Conservation (phyloP, 2,113 vertebrate genomes). For the Axis porcinus region DNA sequence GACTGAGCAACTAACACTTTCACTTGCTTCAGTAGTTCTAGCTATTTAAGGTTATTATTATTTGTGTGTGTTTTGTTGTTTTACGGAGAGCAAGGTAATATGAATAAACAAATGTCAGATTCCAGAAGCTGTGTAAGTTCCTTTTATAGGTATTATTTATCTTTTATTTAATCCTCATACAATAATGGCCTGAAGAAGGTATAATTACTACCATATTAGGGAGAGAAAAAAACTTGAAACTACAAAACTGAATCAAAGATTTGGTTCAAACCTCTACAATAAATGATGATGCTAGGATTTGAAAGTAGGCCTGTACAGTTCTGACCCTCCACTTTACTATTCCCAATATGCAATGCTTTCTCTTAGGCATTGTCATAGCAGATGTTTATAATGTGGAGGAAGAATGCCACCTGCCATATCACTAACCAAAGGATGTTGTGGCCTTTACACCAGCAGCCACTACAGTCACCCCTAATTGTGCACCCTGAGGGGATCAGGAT, state of each 20-base stretch:
- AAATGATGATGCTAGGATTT: not conserved
- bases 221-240: not conserved
- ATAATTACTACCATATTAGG: not conserved
- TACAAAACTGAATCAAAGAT: not conserved
- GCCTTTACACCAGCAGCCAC: not conserved
- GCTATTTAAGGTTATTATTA: not conserved
- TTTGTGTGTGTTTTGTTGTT: not conserved
- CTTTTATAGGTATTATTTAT: conserved; percentile 6
- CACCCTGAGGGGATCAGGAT: not conserved
- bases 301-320: not conserved
- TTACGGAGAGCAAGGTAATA: not conserved
- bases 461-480: not conserved
- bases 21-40: not conserved
- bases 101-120: not conserved
- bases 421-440: not conserved
- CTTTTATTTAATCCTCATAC: conserved; percentile 14
- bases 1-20: not conserved
- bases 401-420: not conserved
- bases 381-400: not conserved
- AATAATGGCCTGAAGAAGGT: not conserved
- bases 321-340: not conserved
- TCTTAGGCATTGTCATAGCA: not conserved
- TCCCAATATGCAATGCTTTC: not conserved
- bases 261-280: not conserved
- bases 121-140: not conserved